Percentiles rank a stretch among this genome's conserved stretches.
Evolutionary conservation across 2,888 invertebrate genomes (phyloP).

Genomic region (Drosophila multiciliata): DNA sequence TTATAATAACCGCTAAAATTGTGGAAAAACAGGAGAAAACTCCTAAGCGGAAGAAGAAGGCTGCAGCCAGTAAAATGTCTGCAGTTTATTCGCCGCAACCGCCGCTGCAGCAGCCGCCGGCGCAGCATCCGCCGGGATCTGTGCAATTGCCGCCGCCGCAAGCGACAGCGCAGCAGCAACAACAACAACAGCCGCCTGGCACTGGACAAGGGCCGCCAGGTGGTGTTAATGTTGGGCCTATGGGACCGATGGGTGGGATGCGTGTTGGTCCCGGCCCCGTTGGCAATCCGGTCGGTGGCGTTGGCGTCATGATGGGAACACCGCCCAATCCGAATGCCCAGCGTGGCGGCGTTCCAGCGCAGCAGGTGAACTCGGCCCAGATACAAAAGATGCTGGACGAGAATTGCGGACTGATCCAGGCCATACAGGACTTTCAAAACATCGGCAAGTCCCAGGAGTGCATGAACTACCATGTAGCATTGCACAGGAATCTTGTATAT

Average conservation of each 20-base stretch:
- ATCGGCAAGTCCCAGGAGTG: constrained; percentile 97
- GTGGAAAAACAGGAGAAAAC: constrained; percentile 85
- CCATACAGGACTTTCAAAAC: constrained; percentile 97
- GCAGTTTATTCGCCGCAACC: constrained; percentile 85
- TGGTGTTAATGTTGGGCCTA: constrained; percentile 55
- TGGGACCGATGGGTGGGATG: constrained; percentile 73
- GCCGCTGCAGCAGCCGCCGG: constrained; percentile 75
- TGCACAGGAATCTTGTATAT: constrained; percentile 98
- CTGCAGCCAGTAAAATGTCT: constrained; percentile 85
- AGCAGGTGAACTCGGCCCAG: constrained; percentile 92
- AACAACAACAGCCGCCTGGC: constrained; percentile 57
- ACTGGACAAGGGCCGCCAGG: constrained; percentile 68
- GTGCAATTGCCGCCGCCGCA: constrained; percentile 60
- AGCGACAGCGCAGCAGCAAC: constrained; percentile 43
- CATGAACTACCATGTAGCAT: constrained; percentile 95
- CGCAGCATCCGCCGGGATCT: constrained; percentile 62
- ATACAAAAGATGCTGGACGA: constrained; percentile 99
- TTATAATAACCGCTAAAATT: constrained; percentile 83
- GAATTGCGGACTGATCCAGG: constrained; percentile 98
- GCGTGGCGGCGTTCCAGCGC: constrained; percentile 85
- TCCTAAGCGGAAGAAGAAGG: constrained; percentile 85
- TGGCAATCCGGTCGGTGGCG: constrained; percentile 54
- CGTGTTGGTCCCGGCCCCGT: constrained; percentile 70
- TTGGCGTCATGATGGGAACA: constrained; percentile 73
- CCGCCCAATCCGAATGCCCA: constrained; percentile 81